These are phyloP conservation scores for Drosophila trapezifrons DNA, from an alignment of 1,140 invertebrate species.

Conservation along the genomic window DNA sequence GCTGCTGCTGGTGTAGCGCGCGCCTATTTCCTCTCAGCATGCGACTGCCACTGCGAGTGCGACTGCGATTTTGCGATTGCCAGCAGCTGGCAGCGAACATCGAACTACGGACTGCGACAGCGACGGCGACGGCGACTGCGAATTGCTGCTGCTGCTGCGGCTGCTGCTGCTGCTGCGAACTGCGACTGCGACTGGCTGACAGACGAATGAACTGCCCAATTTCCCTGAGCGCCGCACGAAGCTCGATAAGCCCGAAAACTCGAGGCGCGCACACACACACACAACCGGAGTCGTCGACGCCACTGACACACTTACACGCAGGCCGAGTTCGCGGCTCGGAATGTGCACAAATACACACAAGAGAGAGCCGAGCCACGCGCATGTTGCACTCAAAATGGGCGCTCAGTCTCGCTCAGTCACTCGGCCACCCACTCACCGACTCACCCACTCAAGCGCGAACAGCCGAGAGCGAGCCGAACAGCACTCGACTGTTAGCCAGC, in stretches of 20 bases:
- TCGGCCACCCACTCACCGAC: conserved; percentile 34
- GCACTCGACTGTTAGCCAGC: conserved; percentile 36
- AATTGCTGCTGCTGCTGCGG: conserved; percentile 18
- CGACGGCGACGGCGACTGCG: conserved; percentile 23
- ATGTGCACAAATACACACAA: conserved; percentile 11
- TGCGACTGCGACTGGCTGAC: conserved; percentile 66
- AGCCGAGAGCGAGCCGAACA: conserved; percentile 7
- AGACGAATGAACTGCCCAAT: conserved; percentile 79
- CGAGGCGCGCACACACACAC: conserved; percentile 29
- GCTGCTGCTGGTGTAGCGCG: conserved; percentile 54
- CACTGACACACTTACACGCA: conserved; percentile 38
- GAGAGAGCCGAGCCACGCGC: conserved; percentile 47
- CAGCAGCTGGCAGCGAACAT: conserved; percentile 39
- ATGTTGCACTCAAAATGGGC: conserved; percentile 70
- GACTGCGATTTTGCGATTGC: conserved; percentile 61
- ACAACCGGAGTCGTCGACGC: conserved; percentile 10
- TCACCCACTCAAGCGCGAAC: conserved; percentile 11
- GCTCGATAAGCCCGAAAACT: conserved; percentile 58
- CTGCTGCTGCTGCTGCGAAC: conserved; percentile 26
- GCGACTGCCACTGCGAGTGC: conserved; percentile 62
- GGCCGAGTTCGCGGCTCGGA: conserved; percentile 31
- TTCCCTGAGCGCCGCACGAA: conserved; percentile 75
- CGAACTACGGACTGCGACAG: conserved; percentile 45
- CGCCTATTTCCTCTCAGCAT: conserved; percentile 72
- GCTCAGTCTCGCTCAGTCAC: conserved; percentile 36